Conservation (phyloP, 2,888 invertebrate species). For the Halictus quadricinctus region DNA sequence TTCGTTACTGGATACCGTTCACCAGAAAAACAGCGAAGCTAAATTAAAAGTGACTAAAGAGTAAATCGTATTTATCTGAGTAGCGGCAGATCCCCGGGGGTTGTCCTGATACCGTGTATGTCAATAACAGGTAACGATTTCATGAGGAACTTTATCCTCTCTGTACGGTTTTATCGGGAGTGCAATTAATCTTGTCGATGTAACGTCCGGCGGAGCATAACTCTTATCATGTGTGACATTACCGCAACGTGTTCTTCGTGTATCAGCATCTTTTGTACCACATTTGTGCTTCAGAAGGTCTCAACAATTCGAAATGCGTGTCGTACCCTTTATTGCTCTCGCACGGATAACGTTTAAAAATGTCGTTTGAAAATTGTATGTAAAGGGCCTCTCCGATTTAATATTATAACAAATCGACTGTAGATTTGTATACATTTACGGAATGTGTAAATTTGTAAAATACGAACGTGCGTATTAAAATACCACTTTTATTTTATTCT, state of each 20-base stretch:
- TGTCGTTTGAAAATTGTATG: too few species aligned
- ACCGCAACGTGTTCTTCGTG: slow-evolving; percentile 18
- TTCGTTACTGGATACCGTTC: background rate
- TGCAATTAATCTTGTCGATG: slow-evolving; percentile 66
- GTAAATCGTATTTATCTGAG: slow-evolving; percentile 47
- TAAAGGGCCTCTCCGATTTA: background rate
- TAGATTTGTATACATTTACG: background rate
- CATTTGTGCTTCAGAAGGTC: background rate
- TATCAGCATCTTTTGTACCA: slow-evolving; percentile 16
- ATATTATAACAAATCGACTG: background rate
- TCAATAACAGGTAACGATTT: slow-evolving; percentile 58
- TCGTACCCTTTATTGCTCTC: background rate
- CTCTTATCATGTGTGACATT: slow-evolving; percentile 52
- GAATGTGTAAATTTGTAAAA: background rate
- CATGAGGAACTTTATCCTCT: slow-evolving; percentile 56
- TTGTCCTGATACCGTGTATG: slow-evolving; percentile 49
- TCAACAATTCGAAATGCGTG: background rate
- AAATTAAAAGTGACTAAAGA: slow-evolving; percentile 52
- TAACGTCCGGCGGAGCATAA: slow-evolving; percentile 48
- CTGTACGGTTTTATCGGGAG: slow-evolving; percentile 58
- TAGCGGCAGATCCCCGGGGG: slow-evolving; percentile 29
- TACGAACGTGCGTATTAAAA: background rate
- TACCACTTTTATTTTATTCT: background rate
- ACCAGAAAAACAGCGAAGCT: background rate
- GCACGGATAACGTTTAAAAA: background rate